Evolutionary conservation across 2,888 invertebrate species (phyloP).

Genomic region (Ditula angustiorana): DNA sequence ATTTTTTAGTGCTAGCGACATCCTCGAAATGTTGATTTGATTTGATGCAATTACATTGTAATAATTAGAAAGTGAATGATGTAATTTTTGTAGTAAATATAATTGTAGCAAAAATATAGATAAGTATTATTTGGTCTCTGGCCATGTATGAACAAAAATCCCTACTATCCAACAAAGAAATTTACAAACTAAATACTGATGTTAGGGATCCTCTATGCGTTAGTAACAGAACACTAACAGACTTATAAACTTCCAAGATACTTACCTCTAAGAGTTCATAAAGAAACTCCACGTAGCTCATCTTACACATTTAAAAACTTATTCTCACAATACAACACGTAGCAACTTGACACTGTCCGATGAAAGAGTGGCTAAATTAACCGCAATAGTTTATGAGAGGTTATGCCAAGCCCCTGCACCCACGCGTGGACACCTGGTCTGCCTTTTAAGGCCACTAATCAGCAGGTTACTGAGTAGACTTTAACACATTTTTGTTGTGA

Average conservation of each 20-base stretch:
- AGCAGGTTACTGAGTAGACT: constrained; percentile 51
- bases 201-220: too few relatives aligned
- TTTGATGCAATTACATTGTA: too few relatives aligned
- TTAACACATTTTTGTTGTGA: neutral
- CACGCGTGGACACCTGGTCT: constrained; percentile 65
- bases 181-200: too few relatives aligned
- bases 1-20: too few relatives aligned
- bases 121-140: too few relatives aligned
- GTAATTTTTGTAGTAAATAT: too few relatives aligned
- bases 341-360: constrained; percentile 57
- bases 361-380: constrained; percentile 66
- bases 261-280: constrained; percentile 76
- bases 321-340: constrained; percentile 47
- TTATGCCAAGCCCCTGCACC: constrained; percentile 72
- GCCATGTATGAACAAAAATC: too few relatives aligned
- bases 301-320: constrained; percentile 48
- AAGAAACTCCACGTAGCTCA: constrained; percentile 76
- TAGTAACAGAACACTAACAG: neutral
- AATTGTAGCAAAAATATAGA: too few relatives aligned
- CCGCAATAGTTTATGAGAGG: constrained; percentile 60
- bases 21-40: too few relatives aligned
- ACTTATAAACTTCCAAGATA: neutral
- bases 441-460: constrained; percentile 70
- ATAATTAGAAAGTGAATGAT: too few relatives aligned
- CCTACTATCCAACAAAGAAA: too few relatives aligned